These are phyloP conservation scores for Amitus sp. DNA, from an alignment of 2,888 invertebrate genomes.

Conservation along the genomic window DNA sequence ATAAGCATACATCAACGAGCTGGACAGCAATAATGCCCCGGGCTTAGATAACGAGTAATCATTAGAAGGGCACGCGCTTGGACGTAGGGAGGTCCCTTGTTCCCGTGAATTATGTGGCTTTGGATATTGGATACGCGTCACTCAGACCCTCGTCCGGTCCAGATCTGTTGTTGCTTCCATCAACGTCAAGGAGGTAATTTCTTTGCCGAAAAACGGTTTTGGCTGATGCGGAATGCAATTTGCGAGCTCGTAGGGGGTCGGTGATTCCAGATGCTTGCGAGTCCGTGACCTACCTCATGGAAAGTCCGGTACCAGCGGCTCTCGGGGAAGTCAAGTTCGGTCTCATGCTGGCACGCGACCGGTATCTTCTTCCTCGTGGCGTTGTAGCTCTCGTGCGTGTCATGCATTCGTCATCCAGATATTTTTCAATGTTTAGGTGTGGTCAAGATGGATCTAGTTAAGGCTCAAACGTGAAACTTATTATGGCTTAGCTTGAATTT, in stretches of 20 bases:
- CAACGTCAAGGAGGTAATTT: not conserved
- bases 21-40: conserved; percentile 11
- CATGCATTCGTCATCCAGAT: conserved; percentile 9
- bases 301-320: conserved; percentile 1
- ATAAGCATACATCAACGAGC: conserved; percentile 15
- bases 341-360: conserved; percentile 11
- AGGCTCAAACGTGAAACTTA: no score
- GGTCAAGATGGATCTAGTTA: no score
- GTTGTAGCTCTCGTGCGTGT: conserved; percentile 3
- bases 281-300: conserved; percentile 7
- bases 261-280: not conserved
- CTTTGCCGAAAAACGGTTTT: not conserved
- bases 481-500: no score
- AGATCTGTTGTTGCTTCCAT: not conserved
- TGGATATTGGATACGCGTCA: conserved; percentile 6
- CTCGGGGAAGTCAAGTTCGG: conserved; percentile 2
- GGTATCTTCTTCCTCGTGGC: conserved; percentile 7
- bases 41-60: conserved; percentile 22
- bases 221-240: not conserved
- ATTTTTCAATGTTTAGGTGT: no score
- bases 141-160: not conserved
- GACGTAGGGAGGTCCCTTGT: conserved; percentile 10
- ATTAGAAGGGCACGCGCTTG: conserved; percentile 20
- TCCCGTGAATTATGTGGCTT: conserved; percentile 10
- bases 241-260: not conserved